These are phyloP conservation scores for Nomada flava DNA, from an alignment of 2,888 invertebrate genomes.

Conservation along the genomic window DNA sequence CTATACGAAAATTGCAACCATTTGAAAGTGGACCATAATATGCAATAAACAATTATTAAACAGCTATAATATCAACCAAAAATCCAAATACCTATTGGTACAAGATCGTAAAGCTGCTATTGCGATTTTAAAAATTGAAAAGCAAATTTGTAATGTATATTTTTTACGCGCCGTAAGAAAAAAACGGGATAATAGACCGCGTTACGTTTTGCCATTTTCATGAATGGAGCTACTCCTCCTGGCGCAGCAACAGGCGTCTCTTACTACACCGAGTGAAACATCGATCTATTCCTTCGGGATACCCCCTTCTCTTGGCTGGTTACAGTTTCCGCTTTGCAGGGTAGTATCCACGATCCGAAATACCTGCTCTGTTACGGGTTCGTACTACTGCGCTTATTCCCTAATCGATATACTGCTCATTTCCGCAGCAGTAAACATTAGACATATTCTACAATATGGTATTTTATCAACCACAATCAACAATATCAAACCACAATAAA, in stretches of 20 bases:
- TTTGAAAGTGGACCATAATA: no score
- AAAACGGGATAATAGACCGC: background rate
- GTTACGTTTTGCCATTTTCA: slow-evolving; percentile 65
- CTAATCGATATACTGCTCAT: background rate
- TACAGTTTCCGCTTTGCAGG: slow-evolving; percentile 51
- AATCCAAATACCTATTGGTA: background rate
- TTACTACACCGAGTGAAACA: slow-evolving; percentile 74
- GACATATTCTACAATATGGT: background rate
- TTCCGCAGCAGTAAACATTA: background rate
- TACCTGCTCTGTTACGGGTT: slow-evolving; percentile 15
- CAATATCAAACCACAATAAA: background rate
- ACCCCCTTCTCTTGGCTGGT: slow-evolving; percentile 31
- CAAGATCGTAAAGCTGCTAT: background rate
- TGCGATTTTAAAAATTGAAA: background rate
- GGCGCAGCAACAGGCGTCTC: slow-evolving; percentile 78
- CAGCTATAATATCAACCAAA: background rate
- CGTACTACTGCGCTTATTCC: background rate
- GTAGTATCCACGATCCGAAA: slow-evolving; percentile 31
- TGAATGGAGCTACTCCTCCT: slow-evolving; percentile 75
- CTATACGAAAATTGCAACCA: background rate
- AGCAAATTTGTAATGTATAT: background rate
- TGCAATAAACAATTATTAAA: background rate
- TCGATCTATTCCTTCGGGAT: slow-evolving; percentile 74
- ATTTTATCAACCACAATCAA: background rate
- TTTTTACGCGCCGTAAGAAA: background rate